Evolutionary conservation across 2,797 vertebrate genomes (phyloP).

Genomic region (Melanotaenia boesemani): DNA sequence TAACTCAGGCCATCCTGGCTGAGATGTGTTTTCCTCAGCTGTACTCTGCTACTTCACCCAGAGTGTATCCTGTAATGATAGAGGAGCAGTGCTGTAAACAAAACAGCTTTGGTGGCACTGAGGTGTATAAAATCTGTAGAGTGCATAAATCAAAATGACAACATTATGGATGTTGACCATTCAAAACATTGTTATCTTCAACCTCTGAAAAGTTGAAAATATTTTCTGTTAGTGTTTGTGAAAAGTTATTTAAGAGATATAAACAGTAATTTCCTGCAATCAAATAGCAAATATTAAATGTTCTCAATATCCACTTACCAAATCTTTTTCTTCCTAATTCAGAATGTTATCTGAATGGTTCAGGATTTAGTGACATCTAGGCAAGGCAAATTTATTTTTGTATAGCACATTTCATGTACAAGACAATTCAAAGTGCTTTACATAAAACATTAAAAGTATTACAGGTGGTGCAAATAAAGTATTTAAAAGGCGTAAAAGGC

Average conservation of each 20-base stretch:
- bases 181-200: background rate
- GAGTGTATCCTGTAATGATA: slow-evolving; percentile 28
- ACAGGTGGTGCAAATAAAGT: no score
- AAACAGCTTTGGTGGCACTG: slow-evolving; percentile 6
- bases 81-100: slow-evolving; percentile 45
- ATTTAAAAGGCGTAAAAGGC: no score
- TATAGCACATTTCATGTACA: no score
- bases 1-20: slow-evolving; percentile 54
- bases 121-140: slow-evolving; percentile 3
- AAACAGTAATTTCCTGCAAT: background rate
- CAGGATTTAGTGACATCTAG: background rate
- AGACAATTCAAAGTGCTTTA: no score
- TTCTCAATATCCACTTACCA: no score
- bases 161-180: background rate
- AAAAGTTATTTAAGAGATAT: background rate
- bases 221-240: background rate
- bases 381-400: no score
- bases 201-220: background rate
- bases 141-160: slow-evolving; percentile 18
- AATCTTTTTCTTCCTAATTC: background rate
- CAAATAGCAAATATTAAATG: background rate
- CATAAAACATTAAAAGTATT: no score
- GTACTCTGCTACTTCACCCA: slow-evolving; percentile 14
- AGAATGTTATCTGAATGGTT: background rate
- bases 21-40: slow-evolving; percentile 55